phyloP scores from a whole-genome alignment of 2,113 vertebrate species.

The Australoheros scitulus region DNA sequence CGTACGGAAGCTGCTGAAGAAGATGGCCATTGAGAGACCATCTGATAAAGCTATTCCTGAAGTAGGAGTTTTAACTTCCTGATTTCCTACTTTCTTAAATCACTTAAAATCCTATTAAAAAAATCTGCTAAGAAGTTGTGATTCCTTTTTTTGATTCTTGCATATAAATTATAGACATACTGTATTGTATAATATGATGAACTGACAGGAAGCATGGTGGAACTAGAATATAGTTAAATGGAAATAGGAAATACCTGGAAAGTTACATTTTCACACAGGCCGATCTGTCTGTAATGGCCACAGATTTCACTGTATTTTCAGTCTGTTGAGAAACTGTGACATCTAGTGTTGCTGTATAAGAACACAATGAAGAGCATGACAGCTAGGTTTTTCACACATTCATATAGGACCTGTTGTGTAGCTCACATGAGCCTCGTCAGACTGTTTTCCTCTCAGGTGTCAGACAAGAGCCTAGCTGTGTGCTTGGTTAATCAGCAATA shows the following conservation, averaged over 20 bases:
- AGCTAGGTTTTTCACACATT: neutral
- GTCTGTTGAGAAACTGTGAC: conserved; percentile 60
- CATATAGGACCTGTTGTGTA: neutral
- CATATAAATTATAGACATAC: neutral
- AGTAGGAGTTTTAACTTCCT: conserved; percentile 21
- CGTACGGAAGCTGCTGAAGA: conserved; percentile 92
- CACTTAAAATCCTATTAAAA: neutral
- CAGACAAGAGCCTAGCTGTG: neutral
- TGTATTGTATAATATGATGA: neutral
- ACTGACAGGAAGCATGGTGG: neutral
- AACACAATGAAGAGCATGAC: neutral
- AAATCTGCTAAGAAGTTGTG: too few species aligned
- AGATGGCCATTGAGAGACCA: conserved; percentile 88
- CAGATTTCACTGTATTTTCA: neutral
- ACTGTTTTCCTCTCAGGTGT: accelerated
- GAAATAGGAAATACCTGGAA: too few species aligned
- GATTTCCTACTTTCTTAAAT: neutral
- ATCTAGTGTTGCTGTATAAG: conserved; percentile 77
- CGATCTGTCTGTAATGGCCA: neutral
- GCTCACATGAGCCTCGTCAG: neutral
- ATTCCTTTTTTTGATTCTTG: too few species aligned
- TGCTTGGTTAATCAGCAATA: neutral
- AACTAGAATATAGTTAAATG: too few species aligned
- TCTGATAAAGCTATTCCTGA: conserved; percentile 68
- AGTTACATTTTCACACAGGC: neutral